These are phyloP conservation scores for Bactericera cockerelli DNA, from an alignment of 1,140 invertebrate species.

Conservation along the genomic window DNA sequence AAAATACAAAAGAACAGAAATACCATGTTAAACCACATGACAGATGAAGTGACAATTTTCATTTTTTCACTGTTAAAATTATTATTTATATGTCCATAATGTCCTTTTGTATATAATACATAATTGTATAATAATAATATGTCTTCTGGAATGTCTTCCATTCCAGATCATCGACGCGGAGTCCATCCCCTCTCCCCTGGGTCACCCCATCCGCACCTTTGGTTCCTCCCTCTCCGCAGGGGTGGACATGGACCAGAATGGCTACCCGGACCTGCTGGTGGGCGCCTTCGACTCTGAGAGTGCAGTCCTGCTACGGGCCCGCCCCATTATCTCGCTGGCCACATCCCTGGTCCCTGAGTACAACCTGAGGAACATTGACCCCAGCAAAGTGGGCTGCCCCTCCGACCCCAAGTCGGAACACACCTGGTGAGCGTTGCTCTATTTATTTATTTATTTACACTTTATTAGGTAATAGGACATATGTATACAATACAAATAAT, in stretches of 20 bases:
- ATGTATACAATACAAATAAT: too few relatives aligned
- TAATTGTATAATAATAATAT: too few relatives aligned
- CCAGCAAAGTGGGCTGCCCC: slow-evolving; percentile 50
- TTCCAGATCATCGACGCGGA: slow-evolving; percentile 37
- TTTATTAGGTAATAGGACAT: too few relatives aligned
- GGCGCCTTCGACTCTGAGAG: slow-evolving; percentile 72
- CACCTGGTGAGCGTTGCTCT: slow-evolving; percentile 51
- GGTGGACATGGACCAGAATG: slow-evolving; percentile 77
- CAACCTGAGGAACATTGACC: slow-evolving; percentile 61
- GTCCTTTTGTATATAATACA: too few relatives aligned
- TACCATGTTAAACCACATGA: too few relatives aligned
- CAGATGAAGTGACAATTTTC: too few relatives aligned
- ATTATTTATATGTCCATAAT: too few relatives aligned
- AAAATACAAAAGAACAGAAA: too few relatives aligned
- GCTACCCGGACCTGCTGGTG: slow-evolving; percentile 78
- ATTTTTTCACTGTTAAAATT: too few relatives aligned
- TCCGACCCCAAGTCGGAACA: slow-evolving; percentile 45
- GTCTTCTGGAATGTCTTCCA: too few relatives aligned
- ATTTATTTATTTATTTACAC: too few relatives aligned
- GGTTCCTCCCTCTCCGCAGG: slow-evolving; percentile 80
- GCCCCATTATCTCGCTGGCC: slow-evolving; percentile 71
- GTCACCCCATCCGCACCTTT: slow-evolving; percentile 46
- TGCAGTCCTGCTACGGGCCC: slow-evolving; percentile 52
- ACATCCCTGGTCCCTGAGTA: slow-evolving; percentile 43
- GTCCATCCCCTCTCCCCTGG: slow-evolving; percentile 25